Evolutionary conservation across 1,140 invertebrate genomes (phyloP), one percentile per base, ranked within the genome.

Genomic region (Bursaphelenchus mucronatus): DNA sequence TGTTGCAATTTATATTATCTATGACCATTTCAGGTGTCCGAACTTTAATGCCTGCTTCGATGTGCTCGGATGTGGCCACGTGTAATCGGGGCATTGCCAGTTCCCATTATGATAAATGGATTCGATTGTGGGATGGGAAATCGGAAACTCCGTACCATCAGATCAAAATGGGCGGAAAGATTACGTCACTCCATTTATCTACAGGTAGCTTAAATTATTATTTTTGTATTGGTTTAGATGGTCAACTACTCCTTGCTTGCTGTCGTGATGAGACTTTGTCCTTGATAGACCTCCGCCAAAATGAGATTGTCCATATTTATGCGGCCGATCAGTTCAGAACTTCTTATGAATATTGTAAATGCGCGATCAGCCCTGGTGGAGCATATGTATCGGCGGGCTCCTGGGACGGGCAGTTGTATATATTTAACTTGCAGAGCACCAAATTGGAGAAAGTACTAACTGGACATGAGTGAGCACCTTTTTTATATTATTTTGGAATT

Each of bases 41-140:
- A 64, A 71, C 70, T 17, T 63, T 58, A 44, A 69, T 71, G 11
- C 70, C 70, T 10, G 70, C 21, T n/a, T 71, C 70, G 40, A 71
- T 59, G n/a, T 44, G 61, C 21, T 52, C 43, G 30, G 70, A 71
- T 50, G 45, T 71, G 19, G 65, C 70, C 10, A 30, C 40, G 11
- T 59, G 40, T 11, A 44, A 59, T 41, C 70, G 45, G 11, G 90
- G 89, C 21, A 90, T 97, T 67, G 92, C 97, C 66, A 95, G 92
- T 73, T 93, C 92, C 13, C 94, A 98, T 85, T 96, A 92, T 83
- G 94, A 98, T 84, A 96, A 95, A 82, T 88, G 87, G 73, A 90
- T 97, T 75, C 86, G 94, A 46, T 96, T 97, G 82, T 97, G 94
- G 93, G 94, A 98, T 79, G 89, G 88, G 65, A 86, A 93, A 75